Percentiles rank a stretch among this genome's conserved stretches.
phyloP scores from a whole-genome alignment of 1,140 invertebrate species.

The Sminthurinus signatus region DNA sequence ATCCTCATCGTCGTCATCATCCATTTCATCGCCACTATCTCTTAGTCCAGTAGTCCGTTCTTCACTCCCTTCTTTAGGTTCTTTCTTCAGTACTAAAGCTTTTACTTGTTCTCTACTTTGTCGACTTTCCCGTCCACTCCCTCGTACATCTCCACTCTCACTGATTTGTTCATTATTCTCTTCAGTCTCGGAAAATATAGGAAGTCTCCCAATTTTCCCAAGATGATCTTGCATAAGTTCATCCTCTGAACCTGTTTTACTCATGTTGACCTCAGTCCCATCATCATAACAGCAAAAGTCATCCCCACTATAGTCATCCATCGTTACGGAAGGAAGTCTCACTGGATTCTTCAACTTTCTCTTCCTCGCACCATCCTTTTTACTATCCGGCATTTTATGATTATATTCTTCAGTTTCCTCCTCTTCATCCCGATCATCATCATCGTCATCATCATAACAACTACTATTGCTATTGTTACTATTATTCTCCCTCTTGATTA shows the following conservation, averaged over 20 bases:
- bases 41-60: neutral
- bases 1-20: slow-evolving; percentile 8
- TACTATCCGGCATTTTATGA: slow-evolving; percentile 8
- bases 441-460: slow-evolving; percentile 9
- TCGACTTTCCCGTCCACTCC: neutral
- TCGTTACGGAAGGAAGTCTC: slow-evolving; percentile 26
- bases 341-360: slow-evolving; percentile 36
- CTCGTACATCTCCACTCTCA: neutral
- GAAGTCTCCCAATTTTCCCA: slow-evolving; percentile 15
- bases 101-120: neutral
- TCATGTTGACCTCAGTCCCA: slow-evolving; percentile 31
- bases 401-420: slow-evolving; percentile 9
- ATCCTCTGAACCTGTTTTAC: slow-evolving; percentile 20
- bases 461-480: slow-evolving; percentile 16
- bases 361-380: slow-evolving; percentile 34
- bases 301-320: slow-evolving; percentile 37
- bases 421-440: neutral
- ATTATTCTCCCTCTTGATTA: neutral
- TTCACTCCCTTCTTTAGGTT: neutral
- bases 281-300: slow-evolving; percentile 42
- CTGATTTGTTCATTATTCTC: slow-evolving; percentile 3
- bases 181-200: slow-evolving; percentile 22
- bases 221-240: slow-evolving; percentile 23
- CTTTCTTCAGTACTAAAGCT: neutral
- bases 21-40: slow-evolving; percentile 1